Evolutionary conservation across 1,140 invertebrate species (phyloP).

Genomic region (Bicyclus anynana): DNA sequence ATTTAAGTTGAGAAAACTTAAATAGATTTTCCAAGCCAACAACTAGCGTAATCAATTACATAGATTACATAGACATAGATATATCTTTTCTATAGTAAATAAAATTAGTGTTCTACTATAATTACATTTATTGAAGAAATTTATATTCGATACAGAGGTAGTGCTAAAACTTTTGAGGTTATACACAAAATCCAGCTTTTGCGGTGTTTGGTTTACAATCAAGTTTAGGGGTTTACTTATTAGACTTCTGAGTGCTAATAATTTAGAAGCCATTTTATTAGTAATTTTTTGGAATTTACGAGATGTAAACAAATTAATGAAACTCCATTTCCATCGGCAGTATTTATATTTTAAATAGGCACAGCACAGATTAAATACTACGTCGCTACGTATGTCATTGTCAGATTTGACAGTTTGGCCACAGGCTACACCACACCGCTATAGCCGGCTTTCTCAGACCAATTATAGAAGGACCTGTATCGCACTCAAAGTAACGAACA

Average conservation of each 20-base stretch:
- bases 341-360: no score
- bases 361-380: no score
- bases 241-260: slow-evolving; percentile 42
- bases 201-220: slow-evolving; percentile 23
- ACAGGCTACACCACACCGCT: no score
- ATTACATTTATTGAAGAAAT: slow-evolving; percentile 69
- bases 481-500: no score
- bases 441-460: no score
- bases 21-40: no score
- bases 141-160: slow-evolving; percentile 46
- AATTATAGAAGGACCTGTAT: no score
- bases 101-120: slow-evolving; percentile 11
- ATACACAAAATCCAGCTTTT: slow-evolving; percentile 39
- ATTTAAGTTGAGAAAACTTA: no score
- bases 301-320: neutral
- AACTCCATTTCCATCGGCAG: neutral
- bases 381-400: no score
- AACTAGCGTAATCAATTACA: no score
- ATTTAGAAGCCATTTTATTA: slow-evolving; percentile 42
- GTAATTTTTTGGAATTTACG: neutral
- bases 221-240: slow-evolving; percentile 36
- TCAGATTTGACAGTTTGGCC: no score
- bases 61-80: no score
- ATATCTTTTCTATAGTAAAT: neutral
- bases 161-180: slow-evolving; percentile 63